Evolutionary conservation across 2,888 invertebrate species (phyloP).

Genomic region (Rhodophaea formosa): DNA sequence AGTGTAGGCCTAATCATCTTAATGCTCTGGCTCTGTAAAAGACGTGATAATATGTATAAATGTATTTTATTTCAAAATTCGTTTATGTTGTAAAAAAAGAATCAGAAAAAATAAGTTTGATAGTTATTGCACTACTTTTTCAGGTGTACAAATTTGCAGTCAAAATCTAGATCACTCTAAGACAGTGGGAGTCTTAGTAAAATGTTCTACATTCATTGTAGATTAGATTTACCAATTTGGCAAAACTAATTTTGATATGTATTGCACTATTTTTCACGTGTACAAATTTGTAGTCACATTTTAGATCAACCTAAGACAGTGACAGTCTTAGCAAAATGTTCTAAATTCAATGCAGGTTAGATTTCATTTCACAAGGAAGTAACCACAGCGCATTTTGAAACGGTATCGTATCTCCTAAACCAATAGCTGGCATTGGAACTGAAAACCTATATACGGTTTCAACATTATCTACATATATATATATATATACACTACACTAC

Average conservation of each 20-base stretch:
- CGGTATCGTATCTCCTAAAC: neutral
- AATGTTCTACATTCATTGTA: neutral
- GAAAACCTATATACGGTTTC: neutral
- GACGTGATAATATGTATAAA: no score
- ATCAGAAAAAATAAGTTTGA: no score
- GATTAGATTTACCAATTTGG: neutral
- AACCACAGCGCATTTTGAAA: neutral
- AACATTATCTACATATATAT: neutral
- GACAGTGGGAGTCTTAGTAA: neutral
- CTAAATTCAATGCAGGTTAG: neutral
- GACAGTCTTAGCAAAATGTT: neutral
- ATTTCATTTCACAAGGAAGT: conserved; percentile 1
- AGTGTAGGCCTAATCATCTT: no score
- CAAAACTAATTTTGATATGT: no score
- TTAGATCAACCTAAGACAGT: neutral
- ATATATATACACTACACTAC: no score
- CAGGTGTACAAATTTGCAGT: neutral
- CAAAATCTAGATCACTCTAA: neutral
- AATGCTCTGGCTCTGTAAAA: no score
- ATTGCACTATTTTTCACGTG: no score
- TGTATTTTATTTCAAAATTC: no score
- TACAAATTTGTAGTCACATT: neutral
- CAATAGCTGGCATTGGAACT: neutral
- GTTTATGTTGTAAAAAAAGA: no score
- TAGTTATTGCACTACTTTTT: no score